A percentile compares a stretch with the other conserved stretches of the same genome.
Conservation (phyloP, 2,797 vertebrate genomes). For the Paedocypris micromegethes region DNA sequence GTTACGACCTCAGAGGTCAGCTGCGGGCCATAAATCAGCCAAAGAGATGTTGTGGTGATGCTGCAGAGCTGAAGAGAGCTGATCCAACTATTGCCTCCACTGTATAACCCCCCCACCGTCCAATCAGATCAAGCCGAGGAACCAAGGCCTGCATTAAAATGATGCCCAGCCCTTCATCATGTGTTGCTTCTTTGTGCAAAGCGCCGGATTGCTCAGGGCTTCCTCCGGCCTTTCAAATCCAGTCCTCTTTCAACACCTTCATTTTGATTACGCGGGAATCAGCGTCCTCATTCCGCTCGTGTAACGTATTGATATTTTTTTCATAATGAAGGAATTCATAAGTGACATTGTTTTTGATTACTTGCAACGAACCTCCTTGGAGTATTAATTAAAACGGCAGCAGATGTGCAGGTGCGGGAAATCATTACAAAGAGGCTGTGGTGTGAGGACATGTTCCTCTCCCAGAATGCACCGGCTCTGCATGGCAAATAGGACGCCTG, state of each 20-base stretch:
- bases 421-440: slow-evolving; percentile 73
- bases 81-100: slow-evolving; percentile 78
- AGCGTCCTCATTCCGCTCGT: slow-evolving; percentile 76
- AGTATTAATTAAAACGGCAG: slow-evolving; percentile 91
- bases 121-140: slow-evolving; percentile 63
- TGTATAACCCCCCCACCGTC: slow-evolving; percentile 13
- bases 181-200: slow-evolving; percentile 69
- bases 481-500: slow-evolving; percentile 79
- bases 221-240: neutral
- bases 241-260: slow-evolving; percentile 19
- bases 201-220: neutral
- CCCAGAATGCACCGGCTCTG: slow-evolving; percentile 75
- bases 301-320: slow-evolving; percentile 81
- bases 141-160: slow-evolving; percentile 72
- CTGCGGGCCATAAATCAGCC: slow-evolving; percentile 88
- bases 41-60: slow-evolving; percentile 46
- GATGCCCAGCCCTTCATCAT: slow-evolving; percentile 65
- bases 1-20: slow-evolving; percentile 98
- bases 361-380: slow-evolving; percentile 86
- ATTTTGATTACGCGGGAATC: slow-evolving; percentile 36
- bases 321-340: slow-evolving; percentile 70
- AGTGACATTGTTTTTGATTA: slow-evolving; percentile 89
- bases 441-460: slow-evolving; percentile 53
- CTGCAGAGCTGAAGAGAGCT: slow-evolving; percentile 65
- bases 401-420: slow-evolving; percentile 87